phyloP scores from a whole-genome alignment of 2,888 invertebrate species.

The Nephrotoma flavescens region DNA sequence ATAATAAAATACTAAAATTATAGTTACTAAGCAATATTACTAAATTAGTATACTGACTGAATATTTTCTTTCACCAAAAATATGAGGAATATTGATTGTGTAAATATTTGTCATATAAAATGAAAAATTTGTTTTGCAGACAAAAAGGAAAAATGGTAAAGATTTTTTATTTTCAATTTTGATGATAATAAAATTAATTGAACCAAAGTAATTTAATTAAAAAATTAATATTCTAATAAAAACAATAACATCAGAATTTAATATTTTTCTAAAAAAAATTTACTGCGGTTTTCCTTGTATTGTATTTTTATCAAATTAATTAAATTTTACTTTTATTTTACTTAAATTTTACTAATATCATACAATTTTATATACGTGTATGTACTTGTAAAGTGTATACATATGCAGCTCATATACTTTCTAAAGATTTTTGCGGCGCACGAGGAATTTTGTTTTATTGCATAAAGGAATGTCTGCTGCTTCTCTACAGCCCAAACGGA shows the following conservation, averaged over 20 bases:
- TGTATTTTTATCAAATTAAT: background rate
- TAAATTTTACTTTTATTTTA: background rate
- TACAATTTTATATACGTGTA: too few species aligned
- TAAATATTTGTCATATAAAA: background rate
- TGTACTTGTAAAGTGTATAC: too few species aligned
- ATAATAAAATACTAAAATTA: background rate
- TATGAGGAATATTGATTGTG: background rate
- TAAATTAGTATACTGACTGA: background rate
- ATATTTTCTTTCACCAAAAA: background rate
- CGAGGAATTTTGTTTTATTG: too few species aligned
- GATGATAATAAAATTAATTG: background rate
- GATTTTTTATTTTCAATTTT: background rate
- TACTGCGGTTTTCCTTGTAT: background rate
- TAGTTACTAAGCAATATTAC: background rate
- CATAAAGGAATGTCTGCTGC: too few species aligned
- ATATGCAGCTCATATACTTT: too few species aligned
- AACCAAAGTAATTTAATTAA: background rate
- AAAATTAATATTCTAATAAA: background rate
- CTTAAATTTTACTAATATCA: too few species aligned
- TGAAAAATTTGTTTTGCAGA: background rate
- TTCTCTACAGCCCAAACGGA: too few species aligned
- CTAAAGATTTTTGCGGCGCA: too few species aligned
- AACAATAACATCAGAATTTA: background rate
- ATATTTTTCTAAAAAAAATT: background rate
- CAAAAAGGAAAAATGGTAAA: background rate